Conservation (phyloP, 2,113 vertebrate genomes). For the Corythornis vintsioides region DNA sequence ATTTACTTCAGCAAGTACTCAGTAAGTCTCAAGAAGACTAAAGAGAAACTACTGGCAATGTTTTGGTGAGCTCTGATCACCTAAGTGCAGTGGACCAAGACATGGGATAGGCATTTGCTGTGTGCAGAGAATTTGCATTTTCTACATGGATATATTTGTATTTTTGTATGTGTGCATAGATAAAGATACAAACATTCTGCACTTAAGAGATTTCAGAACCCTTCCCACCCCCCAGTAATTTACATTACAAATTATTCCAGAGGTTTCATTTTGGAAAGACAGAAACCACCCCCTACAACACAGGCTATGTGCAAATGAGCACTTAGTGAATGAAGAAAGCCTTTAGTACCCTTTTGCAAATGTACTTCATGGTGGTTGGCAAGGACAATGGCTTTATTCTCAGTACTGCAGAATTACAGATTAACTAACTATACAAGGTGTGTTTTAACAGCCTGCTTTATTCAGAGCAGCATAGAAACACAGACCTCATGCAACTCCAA, state of each 20-base stretch:
- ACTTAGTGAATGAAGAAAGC: neutral
- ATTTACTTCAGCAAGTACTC: neutral
- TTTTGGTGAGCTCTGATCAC: neutral
- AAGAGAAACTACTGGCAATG: neutral
- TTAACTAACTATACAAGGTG: neutral
- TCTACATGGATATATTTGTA: neutral
- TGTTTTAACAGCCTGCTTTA: neutral
- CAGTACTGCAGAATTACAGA: slow-evolving; percentile 17
- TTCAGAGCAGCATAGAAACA: neutral
- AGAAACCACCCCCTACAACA: neutral
- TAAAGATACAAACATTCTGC: neutral
- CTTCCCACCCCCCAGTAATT: neutral
- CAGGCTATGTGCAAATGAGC: neutral
- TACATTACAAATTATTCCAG: slow-evolving; percentile 20
- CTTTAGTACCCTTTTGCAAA: slow-evolving; percentile 48
- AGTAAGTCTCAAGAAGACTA: neutral
- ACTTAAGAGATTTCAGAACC: neutral
- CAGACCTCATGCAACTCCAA: neutral
- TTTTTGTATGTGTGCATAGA: neutral
- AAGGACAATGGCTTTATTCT: slow-evolving; percentile 48
- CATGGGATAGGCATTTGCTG: neutral
- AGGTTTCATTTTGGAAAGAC: neutral
- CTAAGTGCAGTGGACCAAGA: neutral
- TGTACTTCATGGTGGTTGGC: neutral
- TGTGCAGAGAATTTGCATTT: neutral